Conservation (phyloP, 2,797 vertebrate species). For the Distichodus sexfasciatus region DNA sequence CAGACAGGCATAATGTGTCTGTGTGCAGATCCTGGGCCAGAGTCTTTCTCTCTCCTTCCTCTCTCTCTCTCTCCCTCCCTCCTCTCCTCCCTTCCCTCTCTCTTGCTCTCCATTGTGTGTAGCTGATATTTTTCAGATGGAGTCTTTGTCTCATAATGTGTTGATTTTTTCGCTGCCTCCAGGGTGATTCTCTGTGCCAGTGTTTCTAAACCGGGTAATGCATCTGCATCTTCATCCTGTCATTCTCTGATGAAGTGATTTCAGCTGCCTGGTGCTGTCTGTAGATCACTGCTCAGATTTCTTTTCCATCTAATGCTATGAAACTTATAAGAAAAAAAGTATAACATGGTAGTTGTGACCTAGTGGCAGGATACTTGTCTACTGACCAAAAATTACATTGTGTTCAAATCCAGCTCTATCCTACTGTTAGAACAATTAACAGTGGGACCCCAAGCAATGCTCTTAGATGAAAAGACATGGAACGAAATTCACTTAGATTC, state of each 20-base stretch:
- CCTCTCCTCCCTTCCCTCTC: neutral
- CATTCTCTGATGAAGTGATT: neutral
- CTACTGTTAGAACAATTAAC: too few species aligned
- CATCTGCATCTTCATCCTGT: conserved; percentile 7
- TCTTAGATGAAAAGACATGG: too few species aligned
- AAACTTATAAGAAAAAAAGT: too few species aligned
- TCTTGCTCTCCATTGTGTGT: neutral
- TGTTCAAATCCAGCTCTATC: too few species aligned
- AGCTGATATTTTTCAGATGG: conserved; percentile 17
- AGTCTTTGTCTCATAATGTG: neutral
- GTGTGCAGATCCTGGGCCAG: conserved; percentile 19
- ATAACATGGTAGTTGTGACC: too few species aligned
- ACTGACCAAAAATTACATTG: too few species aligned
- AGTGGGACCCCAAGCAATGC: too few species aligned
- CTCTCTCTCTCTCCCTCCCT: neutral
- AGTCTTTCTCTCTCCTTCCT: conserved; percentile 1
- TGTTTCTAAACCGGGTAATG: neutral
- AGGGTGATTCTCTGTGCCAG: neutral
- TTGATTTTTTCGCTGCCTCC: neutral
- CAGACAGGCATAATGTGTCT: conserved; percentile 38
- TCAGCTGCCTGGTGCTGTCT: neutral
- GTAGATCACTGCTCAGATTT: neutral
- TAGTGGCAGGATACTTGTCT: too few species aligned
- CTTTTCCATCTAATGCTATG: too few species aligned
- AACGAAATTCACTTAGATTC: too few species aligned